phyloP scores from a whole-genome alignment of 2,797 vertebrate genomes.

The Urocyon cinereoargenteus region DNA sequence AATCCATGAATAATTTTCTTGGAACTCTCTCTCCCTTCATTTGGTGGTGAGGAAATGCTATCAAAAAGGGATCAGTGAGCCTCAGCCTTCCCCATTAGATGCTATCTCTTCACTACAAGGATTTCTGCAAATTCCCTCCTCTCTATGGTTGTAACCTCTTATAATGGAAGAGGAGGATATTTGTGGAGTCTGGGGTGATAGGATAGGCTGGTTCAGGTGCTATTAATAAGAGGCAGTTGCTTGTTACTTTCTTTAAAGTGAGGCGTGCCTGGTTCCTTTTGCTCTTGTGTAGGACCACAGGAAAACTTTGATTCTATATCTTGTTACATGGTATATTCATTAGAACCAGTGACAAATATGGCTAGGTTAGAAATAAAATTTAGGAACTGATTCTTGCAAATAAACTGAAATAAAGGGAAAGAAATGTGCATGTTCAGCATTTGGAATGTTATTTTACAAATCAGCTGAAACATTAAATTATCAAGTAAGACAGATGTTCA shows the following conservation, averaged over 20 bases:
- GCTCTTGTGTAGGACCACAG: background rate
- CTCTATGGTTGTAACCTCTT: rapidly evolving
- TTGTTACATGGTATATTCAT: background rate
- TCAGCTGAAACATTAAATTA: background rate
- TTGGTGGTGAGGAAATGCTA: background rate
- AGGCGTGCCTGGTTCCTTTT: background rate
- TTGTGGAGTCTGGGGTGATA: background rate
- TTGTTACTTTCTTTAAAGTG: background rate
- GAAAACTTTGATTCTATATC: background rate
- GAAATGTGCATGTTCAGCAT: background rate
- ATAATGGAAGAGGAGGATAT: background rate
- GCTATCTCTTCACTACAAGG: background rate
- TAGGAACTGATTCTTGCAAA: background rate
- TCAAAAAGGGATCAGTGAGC: background rate
- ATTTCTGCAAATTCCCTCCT: background rate
- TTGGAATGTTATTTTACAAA: slow-evolving; percentile 10
- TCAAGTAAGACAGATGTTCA: background rate
- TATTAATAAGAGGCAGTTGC: background rate
- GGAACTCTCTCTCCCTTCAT: background rate
- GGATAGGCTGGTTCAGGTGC: background rate
- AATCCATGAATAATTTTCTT: background rate
- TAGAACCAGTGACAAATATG: background rate
- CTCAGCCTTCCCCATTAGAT: background rate
- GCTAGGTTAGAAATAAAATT: background rate
- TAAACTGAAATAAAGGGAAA: background rate